Percentiles rank a stretch among this genome's conserved stretches.
Conservation (phyloP, 1,140 invertebrate genomes). For the Frieseomelitta varia region DNA sequence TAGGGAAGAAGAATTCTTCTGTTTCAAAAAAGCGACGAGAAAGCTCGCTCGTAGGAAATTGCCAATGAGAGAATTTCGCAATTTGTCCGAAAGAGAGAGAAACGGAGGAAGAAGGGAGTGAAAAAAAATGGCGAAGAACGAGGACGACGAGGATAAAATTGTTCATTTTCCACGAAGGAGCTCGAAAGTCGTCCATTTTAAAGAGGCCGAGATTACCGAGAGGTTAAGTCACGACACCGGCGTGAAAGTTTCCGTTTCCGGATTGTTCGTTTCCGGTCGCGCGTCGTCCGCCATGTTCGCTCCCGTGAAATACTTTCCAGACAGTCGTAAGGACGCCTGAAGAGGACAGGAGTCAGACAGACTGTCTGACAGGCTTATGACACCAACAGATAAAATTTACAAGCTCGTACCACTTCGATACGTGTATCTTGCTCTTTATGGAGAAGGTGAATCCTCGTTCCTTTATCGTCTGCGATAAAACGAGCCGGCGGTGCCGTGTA, state of each 20-base stretch:
- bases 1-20: too few species aligned
- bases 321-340: background rate
- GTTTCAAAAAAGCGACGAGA: too few species aligned
- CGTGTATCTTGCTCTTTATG: background rate
- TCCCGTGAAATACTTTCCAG: background rate
- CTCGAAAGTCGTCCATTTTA: background rate
- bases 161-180: slow-evolving; percentile 35
- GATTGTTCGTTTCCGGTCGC: background rate
- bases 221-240: background rate
- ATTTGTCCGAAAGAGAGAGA: background rate
- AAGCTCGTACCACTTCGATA: slow-evolving; percentile 2
- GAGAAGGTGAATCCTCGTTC: background rate
- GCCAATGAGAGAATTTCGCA: background rate
- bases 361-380: slow-evolving; percentile 27
- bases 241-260: background rate
- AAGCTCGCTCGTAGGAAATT: too few species aligned
- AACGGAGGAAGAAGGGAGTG: background rate
- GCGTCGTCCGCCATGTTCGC: background rate
- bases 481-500: background rate
- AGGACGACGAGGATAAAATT: slow-evolving; percentile 37
- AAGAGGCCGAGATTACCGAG: background rate
- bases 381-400: slow-evolving; percentile 5
- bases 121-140: background rate
- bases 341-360: too few species aligned
- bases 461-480: slow-evolving; percentile 6